A percentile compares a stretch with the other conserved stretches of the same genome.
Conservation (phyloP, 2,797 vertebrate genomes). For the Borostomias antarcticus region DNA sequence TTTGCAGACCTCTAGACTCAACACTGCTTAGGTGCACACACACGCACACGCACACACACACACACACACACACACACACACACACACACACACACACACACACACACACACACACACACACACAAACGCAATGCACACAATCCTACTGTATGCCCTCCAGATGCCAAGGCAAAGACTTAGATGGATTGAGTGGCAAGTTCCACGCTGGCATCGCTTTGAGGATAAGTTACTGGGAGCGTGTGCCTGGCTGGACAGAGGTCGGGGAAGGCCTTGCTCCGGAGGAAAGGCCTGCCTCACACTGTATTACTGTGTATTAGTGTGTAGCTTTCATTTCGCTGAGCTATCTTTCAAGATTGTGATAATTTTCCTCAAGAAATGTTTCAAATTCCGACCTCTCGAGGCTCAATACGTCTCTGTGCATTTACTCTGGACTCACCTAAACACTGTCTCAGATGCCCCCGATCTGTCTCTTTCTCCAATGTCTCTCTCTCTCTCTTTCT, state of each 20-base stretch:
- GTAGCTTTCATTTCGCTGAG: no score
- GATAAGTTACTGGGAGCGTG: not conserved
- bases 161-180: constrained; percentile 14
- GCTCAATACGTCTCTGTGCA: not conserved
- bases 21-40: constrained; percentile 40
- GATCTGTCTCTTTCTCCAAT: no score
- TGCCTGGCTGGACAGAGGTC: not conserved
- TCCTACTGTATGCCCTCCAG: not conserved
- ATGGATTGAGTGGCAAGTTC: not conserved
- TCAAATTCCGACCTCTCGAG: not conserved
- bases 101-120: constrained; percentile 27
- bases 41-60: constrained; percentile 15
- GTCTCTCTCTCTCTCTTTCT: no score
- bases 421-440: not conserved
- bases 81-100: constrained; percentile 15
- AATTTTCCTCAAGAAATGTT: not conserved
- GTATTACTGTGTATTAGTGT: no score
- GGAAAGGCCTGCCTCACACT: not conserved
- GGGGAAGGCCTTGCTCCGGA: not conserved
- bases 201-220: constrained; percentile 1
- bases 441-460: not conserved
- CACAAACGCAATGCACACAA: no score
- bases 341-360: no score
- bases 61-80: constrained; percentile 9
- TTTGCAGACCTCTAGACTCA: constrained; percentile 57